Percentiles rank a stretch among this genome's conserved stretches.
Conservation (phyloP, 2,113 vertebrate genomes). For the Castor canadensis region DNA sequence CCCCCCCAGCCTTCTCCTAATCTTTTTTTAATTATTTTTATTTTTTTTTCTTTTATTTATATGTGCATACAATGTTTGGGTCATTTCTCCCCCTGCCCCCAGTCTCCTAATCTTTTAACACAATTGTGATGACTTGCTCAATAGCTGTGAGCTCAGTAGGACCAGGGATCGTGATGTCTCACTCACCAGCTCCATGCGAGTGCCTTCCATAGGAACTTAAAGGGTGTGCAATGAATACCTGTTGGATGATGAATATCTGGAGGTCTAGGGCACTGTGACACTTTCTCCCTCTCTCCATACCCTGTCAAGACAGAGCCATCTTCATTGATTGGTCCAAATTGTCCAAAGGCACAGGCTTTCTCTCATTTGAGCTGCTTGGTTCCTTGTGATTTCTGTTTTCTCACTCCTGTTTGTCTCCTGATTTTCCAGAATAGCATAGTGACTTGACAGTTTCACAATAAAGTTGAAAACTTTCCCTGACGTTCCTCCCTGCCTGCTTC, state of each 20-base stretch:
- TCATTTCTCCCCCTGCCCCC: no score
- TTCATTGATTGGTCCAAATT: background rate
- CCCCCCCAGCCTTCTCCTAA: background rate
- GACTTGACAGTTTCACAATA: conserved; percentile 55
- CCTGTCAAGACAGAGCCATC: background rate
- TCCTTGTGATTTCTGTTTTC: conserved; percentile 14
- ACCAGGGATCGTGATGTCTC: background rate
- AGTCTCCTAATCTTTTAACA: no score
- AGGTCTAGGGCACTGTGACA: background rate
- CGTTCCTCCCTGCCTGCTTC: conserved; percentile 44
- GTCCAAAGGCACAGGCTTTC: background rate
- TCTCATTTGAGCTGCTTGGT: background rate
- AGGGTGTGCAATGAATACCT: background rate
- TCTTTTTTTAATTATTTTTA: no score
- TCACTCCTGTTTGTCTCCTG: conserved; percentile 28
- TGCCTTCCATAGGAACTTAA: background rate
- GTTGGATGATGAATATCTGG: background rate
- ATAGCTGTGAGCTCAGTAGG: background rate
- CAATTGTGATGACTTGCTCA: background rate
- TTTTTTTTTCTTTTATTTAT: background rate
- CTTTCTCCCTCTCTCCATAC: background rate
- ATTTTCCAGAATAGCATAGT: conserved; percentile 31
- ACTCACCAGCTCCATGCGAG: background rate
- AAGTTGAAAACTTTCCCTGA: conserved; percentile 41
- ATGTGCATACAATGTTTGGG: no score